Evolutionary conservation across 92 coral and sea anemone genomes (phyloP).

Genomic region (Diadumene lineata): DNA sequence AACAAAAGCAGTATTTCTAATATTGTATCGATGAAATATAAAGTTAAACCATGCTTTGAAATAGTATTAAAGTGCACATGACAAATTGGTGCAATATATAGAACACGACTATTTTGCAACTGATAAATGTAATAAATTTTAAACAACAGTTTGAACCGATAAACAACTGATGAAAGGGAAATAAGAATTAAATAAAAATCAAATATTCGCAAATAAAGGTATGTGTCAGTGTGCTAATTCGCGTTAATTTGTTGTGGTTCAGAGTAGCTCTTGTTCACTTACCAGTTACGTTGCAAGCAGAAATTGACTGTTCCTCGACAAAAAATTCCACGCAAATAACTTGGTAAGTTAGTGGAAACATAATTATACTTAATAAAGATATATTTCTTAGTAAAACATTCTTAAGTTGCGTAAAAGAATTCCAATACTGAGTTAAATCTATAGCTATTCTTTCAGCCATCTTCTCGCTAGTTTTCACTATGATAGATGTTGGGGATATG

Average conservation of each 20-base stretch:
- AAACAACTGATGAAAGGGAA: too few relatives aligned
- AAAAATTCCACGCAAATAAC: constrained; percentile 63
- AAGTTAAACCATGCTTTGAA: too few relatives aligned
- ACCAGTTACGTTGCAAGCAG: constrained; percentile 53
- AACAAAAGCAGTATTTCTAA: neutral
- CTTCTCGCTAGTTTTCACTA: neutral
- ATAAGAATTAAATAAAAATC: too few relatives aligned
- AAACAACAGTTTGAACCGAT: too few relatives aligned
- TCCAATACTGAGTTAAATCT: constrained; percentile 49
- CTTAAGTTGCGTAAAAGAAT: constrained; percentile 54
- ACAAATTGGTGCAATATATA: too few relatives aligned
- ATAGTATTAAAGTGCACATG: neutral
- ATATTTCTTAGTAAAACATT: constrained; percentile 53
- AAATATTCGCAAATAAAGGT: too few relatives aligned
- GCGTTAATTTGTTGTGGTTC: too few relatives aligned
- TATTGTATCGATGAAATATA: too few relatives aligned
- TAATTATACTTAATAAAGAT: constrained; percentile 48
- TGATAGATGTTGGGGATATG: neutral
- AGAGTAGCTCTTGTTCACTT: too few relatives aligned
- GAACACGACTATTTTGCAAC: too few relatives aligned
- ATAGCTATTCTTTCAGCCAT: constrained; percentile 35
- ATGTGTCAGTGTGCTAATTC: too few relatives aligned
- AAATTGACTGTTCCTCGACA: constrained; percentile 49
- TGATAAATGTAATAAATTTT: too few relatives aligned
- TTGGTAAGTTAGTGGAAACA: constrained; percentile 67